Evolutionary conservation across 2,888 invertebrate genomes (phyloP), one percentile per base, ranked within the genome.

Genomic region (Aspidiotus rigidus): DNA sequence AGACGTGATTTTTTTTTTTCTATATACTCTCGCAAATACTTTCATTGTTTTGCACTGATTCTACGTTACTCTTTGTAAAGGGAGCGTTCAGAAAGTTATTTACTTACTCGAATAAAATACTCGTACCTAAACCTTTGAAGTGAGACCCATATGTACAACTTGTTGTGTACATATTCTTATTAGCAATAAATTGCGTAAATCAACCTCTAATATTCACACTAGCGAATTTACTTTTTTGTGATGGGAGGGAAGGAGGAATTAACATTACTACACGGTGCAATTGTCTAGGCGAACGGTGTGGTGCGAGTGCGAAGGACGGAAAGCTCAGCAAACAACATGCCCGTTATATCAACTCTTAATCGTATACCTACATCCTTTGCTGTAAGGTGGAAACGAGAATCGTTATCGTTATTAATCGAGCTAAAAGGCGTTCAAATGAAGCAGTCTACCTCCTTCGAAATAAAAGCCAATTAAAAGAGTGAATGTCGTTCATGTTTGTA

Each of bases 401-500:
- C 55, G 13, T 60, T 44, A 57, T 41, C 56, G 13, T 62, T 57
- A 55, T 60, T 42, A 66, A 66, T 66, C 41, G 66, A 66, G 44
- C 42, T 42, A 59, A 44, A 53, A 66, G 59, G 44, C 57, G 59
- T 54, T 59, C 60, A 44, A 66, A 42, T 44, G 66, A 66, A 49
- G 44, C 59, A 64, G 59, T 49, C 59, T 60, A 59, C 60, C 66
- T 66, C 39, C 54, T 66, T 28, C 39, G 15, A 49, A 66, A 66
- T 66, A 44, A 66, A 66, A 66, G 66, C 66, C 66, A 66, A 66
- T 66, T 66, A 66, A 57, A 66, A 56, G 40, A 49, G 66, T 66
- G 56, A 66, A 57, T 49, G 66, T 66, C 66, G 66, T 66, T 57
- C 66, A 57, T 49, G 66, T 66, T 57, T 57, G 44, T 59, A 66